phyloP scores from a whole-genome alignment of 1,140 invertebrate species.

The Zaprionus ornatus region DNA sequence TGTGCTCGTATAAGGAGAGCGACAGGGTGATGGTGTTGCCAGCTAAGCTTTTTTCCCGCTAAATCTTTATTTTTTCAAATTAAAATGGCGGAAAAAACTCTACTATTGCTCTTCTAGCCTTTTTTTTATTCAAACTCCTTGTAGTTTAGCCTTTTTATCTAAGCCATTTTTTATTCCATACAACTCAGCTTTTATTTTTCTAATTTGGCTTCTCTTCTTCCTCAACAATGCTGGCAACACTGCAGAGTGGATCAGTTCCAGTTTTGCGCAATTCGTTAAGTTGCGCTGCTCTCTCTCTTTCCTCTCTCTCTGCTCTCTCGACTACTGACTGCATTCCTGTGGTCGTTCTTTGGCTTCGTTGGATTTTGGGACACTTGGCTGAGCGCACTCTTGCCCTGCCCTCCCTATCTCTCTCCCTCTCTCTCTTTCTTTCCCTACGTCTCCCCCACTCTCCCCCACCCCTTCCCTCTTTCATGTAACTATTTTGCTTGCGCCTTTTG shows the following conservation, averaged over 20 bases:
- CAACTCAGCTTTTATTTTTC: no score
- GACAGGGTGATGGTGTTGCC: not conserved
- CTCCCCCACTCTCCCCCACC: slow-evolving; percentile 14
- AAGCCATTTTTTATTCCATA: no score
- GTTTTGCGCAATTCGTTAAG: slow-evolving; percentile 61
- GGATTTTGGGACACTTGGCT: not conserved
- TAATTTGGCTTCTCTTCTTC: no score
- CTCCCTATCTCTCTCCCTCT: not conserved
- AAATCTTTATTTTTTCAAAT: no score
- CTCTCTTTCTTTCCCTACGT: no score
- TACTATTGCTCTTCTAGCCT: no score
- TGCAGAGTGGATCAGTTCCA: slow-evolving; percentile 49
- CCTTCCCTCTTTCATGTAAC: not conserved
- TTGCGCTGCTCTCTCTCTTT: slow-evolving; percentile 8
- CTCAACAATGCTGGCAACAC: no score
- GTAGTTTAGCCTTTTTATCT: no score
- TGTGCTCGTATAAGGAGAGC: slow-evolving; percentile 29
- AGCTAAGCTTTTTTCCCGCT: no score
- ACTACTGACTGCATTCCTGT: not conserved
- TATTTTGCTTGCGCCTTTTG: slow-evolving; percentile 71
- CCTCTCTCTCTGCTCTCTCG: not conserved
- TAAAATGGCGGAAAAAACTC: no score
- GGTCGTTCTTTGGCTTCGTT: slow-evolving; percentile 4
- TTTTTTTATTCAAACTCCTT: no score
- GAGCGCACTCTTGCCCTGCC: not conserved